Conservation (phyloP, 2,888 invertebrate species). For the Thereva nobilitata region DNA sequence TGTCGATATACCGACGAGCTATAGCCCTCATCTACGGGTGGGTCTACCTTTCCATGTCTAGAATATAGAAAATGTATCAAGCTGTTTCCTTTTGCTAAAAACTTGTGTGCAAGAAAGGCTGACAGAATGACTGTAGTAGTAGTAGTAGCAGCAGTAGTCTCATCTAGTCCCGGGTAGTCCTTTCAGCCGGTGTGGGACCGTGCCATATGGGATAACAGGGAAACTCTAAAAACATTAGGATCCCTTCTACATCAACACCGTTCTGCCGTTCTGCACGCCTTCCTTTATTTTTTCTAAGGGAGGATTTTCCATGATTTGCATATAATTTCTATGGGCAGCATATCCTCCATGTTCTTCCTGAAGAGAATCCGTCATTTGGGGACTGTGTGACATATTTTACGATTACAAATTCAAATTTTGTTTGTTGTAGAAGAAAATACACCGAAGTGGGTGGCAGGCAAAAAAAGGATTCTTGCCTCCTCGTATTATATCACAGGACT, state of each 20-base stretch:
- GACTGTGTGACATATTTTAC: constrained; percentile 33
- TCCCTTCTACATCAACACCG: constrained; percentile 30
- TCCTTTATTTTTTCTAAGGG: constrained; percentile 30
- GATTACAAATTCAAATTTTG: constrained; percentile 34
- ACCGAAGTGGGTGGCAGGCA: too few relatives aligned
- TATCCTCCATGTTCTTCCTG: constrained; percentile 13
- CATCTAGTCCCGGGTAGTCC: not conserved
- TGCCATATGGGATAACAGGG: constrained; percentile 34
- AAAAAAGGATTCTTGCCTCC: too few relatives aligned
- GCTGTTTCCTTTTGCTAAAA: constrained; percentile 23
- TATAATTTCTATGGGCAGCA: constrained; percentile 34
- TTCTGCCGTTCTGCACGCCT: constrained; percentile 9
- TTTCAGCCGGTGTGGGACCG: constrained; percentile 17
- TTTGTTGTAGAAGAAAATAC: not conserved
- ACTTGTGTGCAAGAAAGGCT: constrained; percentile 18
- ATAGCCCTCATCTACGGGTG: constrained; percentile 1
- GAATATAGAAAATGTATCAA: constrained; percentile 34
- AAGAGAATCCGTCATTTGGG: constrained; percentile 30
- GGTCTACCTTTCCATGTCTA: constrained; percentile 21
- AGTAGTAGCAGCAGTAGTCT: too few relatives aligned
- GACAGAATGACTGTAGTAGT: not conserved
- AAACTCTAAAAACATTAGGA: constrained; percentile 35
- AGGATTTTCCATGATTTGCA: constrained; percentile 35
- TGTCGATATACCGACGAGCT: constrained; percentile 15
- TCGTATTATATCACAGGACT: too few relatives aligned